Evolutionary conservation across 2,113 vertebrate species (phyloP).

Genomic region (Madoqua kirkii): DNA sequence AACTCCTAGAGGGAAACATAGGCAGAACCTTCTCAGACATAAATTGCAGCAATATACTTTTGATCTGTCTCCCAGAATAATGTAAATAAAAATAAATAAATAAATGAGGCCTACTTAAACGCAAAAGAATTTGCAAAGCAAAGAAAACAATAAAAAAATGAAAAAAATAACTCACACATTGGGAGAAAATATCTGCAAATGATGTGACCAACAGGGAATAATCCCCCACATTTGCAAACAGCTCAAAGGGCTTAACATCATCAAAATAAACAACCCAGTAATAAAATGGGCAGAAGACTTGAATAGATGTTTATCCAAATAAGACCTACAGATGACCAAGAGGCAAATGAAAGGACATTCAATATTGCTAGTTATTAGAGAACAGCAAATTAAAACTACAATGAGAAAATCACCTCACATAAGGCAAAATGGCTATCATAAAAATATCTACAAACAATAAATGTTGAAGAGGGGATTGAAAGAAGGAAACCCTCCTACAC

Average conservation of each 20-base stretch:
- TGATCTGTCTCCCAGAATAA: neutral
- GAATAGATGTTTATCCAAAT: neutral
- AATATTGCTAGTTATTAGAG: neutral
- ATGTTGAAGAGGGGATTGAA: neutral
- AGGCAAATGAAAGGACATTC: neutral
- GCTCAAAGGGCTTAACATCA: neutral
- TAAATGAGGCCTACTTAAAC: neutral
- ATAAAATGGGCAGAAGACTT: neutral
- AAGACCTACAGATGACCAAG: neutral
- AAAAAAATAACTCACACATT: neutral
- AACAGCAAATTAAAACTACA: neutral
- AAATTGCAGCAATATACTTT: neutral
- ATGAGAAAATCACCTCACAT: neutral
- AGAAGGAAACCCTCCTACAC: neutral
- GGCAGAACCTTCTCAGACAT: neutral
- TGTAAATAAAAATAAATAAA: neutral
- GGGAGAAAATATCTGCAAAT: neutral
- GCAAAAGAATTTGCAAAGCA: neutral
- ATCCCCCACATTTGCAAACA: neutral
- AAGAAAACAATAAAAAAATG: neutral
- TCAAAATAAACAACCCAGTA: neutral
- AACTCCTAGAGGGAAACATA: neutral
- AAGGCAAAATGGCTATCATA: neutral
- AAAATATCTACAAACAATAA: neutral
- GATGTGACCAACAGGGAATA: neutral